Evolutionary conservation across 2,888 invertebrate genomes (phyloP).

Genomic region (Pomacea canaliculata): DNA sequence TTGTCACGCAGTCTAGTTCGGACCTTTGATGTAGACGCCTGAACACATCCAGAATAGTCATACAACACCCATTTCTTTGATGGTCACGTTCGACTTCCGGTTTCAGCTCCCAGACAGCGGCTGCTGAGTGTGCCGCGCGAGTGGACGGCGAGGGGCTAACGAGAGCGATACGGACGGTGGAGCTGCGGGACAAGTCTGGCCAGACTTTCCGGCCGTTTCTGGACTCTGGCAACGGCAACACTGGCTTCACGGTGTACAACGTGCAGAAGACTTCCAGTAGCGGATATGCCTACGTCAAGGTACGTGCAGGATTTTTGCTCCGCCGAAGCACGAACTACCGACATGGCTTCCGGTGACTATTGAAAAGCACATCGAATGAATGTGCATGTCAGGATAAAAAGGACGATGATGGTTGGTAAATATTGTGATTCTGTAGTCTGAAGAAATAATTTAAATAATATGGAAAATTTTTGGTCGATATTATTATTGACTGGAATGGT

Average conservation of each 20-base stretch:
- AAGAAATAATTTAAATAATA: too few species aligned
- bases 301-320: constrained; percentile 14
- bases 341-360: too few species aligned
- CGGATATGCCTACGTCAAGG: constrained; percentile 34
- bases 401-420: too few species aligned
- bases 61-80: not conserved
- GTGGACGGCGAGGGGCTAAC: constrained; percentile 7
- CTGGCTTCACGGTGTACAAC: constrained; percentile 51
- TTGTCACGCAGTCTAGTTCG: too few species aligned
- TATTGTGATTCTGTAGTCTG: too few species aligned
- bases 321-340: too few species aligned
- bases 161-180: not conserved
- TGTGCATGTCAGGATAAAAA: too few species aligned
- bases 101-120: constrained; percentile 4
- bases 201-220: constrained; percentile 39
- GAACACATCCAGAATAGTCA: not conserved
- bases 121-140: constrained; percentile 11
- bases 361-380: too few species aligned
- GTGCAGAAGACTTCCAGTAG: constrained; percentile 36
- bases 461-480: too few species aligned
- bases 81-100: too few species aligned
- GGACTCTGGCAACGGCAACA: constrained; percentile 45
- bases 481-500: too few species aligned
- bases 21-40: not conserved
- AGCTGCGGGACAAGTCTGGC: constrained; percentile 19